Evolutionary conservation across 2,888 invertebrate species (phyloP).

Genomic region (Aspidiotus destructor): DNA sequence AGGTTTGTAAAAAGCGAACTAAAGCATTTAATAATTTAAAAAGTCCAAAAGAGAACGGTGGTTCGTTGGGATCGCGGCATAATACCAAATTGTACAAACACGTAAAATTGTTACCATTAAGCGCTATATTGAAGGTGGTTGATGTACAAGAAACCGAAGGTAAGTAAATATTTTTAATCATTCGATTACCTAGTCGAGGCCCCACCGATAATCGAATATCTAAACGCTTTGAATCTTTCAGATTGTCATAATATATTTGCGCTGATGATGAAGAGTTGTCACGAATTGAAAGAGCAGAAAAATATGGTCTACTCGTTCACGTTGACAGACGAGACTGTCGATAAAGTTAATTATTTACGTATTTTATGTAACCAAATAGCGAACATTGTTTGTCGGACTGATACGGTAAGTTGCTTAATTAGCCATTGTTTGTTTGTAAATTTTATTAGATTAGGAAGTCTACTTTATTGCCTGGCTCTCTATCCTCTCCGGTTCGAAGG

Average conservation of each 20-base stretch:
- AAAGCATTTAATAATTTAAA: slow-evolving; percentile 62
- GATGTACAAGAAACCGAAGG: slow-evolving; percentile 80
- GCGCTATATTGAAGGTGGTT: slow-evolving; percentile 80
- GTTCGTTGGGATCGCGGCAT: slow-evolving; percentile 44
- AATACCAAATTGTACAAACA: slow-evolving; percentile 82
- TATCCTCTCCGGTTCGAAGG: no score
- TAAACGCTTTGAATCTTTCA: slow-evolving; percentile 40
- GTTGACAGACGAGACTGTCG: slow-evolving; percentile 70
- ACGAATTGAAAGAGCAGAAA: slow-evolving; percentile 51
- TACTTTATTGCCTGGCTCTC: slow-evolving; percentile 8
- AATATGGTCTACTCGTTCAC: slow-evolving; percentile 82
- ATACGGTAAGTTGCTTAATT: slow-evolving; percentile 59
- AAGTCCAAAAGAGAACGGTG: slow-evolving; percentile 52
- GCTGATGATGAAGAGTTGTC: slow-evolving; percentile 55
- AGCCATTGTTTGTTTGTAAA: neutral
- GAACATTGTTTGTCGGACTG: slow-evolving; percentile 82
- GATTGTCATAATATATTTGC: slow-evolving; percentile 87
- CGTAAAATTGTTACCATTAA: slow-evolving; percentile 76
- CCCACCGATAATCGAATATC: neutral
- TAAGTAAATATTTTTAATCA: slow-evolving; percentile 40
- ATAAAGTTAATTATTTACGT: slow-evolving; percentile 70
- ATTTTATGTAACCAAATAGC: slow-evolving; percentile 83
- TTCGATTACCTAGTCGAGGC: neutral
- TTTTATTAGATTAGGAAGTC: neutral
- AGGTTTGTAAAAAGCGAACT: slow-evolving; percentile 59